Evolutionary conservation across 2,113 vertebrate species (phyloP).

Genomic region (Gnathonemus echidnorhynchus): DNA sequence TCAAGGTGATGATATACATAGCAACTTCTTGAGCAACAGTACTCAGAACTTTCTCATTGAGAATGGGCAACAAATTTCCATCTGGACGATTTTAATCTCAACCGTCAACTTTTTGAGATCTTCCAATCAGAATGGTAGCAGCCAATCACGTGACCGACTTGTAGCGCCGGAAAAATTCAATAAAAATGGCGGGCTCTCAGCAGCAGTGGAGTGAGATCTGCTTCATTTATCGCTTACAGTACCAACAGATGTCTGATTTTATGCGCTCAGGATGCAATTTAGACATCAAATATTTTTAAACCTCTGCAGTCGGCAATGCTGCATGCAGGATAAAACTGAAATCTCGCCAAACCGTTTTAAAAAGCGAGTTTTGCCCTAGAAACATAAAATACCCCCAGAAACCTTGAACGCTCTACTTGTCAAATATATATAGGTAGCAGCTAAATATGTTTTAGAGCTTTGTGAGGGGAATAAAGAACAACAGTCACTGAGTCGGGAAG

Average conservation of each 20-base stretch:
- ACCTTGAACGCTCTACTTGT: neutral
- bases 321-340: neutral
- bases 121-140: neutral
- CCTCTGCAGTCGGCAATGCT: neutral
- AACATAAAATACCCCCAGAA: neutral
- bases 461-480: neutral
- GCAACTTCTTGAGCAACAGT: too few relatives aligned
- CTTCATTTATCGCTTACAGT: neutral
- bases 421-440: neutral
- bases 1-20: neutral
- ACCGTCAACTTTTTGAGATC: neutral
- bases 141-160: neutral
- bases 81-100: neutral
- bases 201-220: neutral
- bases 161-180: neutral
- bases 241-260: neutral
- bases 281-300: neutral
- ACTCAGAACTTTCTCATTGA: neutral
- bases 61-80: neutral
- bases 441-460: neutral
- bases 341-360: neutral
- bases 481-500: too few relatives aligned
- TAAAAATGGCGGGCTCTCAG: neutral
- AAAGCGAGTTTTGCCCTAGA: neutral
- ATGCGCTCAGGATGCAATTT: neutral